These are phyloP conservation scores for Paracanthobrama guichenoti DNA, from an alignment of 2,113 vertebrate genomes.

Conservation along the genomic window DNA sequence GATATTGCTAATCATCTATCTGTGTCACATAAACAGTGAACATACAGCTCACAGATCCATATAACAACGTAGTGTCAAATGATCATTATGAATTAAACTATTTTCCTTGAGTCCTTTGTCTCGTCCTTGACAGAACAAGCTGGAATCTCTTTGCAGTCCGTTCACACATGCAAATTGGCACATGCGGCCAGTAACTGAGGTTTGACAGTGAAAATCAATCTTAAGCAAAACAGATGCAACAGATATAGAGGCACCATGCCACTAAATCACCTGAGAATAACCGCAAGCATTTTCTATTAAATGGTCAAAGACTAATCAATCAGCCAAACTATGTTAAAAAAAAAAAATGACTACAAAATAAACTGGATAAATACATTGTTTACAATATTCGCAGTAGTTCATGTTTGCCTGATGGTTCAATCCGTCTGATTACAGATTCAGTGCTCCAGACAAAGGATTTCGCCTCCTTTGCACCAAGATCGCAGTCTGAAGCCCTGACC, in stretches of 20 bases:
- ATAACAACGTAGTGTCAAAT: not conserved
- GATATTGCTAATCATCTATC: conserved; percentile 36
- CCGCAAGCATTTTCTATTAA: not conserved
- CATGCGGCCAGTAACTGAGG: not conserved
- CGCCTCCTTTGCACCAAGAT: conserved; percentile 15
- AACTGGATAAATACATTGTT: not conserved
- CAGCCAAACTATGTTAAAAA: not conserved
- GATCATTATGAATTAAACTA: not conserved
- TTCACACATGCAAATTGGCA: not conserved
- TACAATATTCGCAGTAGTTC: not conserved
- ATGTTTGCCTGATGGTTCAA: not conserved
- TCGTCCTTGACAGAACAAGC: conserved; percentile 17
- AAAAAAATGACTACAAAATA: not conserved
- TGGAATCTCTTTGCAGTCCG: not conserved
- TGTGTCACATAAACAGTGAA: not conserved
- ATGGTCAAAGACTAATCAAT: not conserved
- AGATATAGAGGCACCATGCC: not conserved
- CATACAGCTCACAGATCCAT: not conserved
- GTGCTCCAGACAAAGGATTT: conserved; percentile 48
- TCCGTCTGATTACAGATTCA: conserved; percentile 37
- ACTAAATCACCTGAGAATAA: not conserved
- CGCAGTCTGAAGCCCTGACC: conserved; percentile 24
- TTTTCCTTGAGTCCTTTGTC: conserved; percentile 6
- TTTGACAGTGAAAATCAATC: not conserved
- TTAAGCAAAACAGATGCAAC: not conserved